Conservation (phyloP, 1,140 invertebrate species). For the Andrena cerasifolii region DNA sequence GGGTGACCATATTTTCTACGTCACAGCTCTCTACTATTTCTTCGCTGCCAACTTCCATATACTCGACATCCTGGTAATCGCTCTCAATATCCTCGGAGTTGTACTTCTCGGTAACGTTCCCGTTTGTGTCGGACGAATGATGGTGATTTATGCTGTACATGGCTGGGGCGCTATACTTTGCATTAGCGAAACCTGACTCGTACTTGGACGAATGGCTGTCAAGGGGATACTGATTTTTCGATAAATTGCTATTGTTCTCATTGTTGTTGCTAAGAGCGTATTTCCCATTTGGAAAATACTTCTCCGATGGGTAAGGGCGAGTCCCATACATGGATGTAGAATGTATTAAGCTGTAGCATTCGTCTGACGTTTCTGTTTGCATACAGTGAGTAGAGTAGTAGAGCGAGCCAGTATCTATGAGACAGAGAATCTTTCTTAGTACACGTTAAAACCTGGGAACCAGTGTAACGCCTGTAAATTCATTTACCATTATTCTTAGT, state of each 20-base stretch:
- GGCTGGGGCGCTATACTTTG: slow-evolving; percentile 66
- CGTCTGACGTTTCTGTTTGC: slow-evolving; percentile 68
- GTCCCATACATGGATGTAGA: slow-evolving; percentile 72
- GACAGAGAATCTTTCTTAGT: slow-evolving; percentile 21
- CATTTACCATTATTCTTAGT: slow-evolving; percentile 70
- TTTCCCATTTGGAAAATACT: slow-evolving; percentile 70
- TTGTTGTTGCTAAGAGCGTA: slow-evolving; percentile 75
- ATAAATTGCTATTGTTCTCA: slow-evolving; percentile 70
- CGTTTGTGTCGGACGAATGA: slow-evolving; percentile 73
- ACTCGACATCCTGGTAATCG: slow-evolving; percentile 78
- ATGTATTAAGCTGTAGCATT: slow-evolving; percentile 78
- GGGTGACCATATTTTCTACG: slow-evolving; percentile 83
- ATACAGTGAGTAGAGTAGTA: slow-evolving; percentile 77
- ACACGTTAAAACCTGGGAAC: no score
- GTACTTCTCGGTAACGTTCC: slow-evolving; percentile 74
- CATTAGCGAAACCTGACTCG: slow-evolving; percentile 64
- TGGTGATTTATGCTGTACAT: slow-evolving; percentile 69
- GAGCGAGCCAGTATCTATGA: slow-evolving; percentile 75
- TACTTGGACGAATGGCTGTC: slow-evolving; percentile 70
- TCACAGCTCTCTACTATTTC: slow-evolving; percentile 82
- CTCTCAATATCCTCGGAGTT: slow-evolving; percentile 71
- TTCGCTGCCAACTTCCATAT: slow-evolving; percentile 79
- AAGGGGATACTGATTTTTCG: slow-evolving; percentile 66
- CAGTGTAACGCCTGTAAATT: background rate
- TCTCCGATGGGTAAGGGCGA: slow-evolving; percentile 67